A percentile compares a stretch with the other conserved stretches of the same genome.
phyloP scores from a whole-genome alignment of 2,888 invertebrate genomes.

The Noctua pronuba region DNA sequence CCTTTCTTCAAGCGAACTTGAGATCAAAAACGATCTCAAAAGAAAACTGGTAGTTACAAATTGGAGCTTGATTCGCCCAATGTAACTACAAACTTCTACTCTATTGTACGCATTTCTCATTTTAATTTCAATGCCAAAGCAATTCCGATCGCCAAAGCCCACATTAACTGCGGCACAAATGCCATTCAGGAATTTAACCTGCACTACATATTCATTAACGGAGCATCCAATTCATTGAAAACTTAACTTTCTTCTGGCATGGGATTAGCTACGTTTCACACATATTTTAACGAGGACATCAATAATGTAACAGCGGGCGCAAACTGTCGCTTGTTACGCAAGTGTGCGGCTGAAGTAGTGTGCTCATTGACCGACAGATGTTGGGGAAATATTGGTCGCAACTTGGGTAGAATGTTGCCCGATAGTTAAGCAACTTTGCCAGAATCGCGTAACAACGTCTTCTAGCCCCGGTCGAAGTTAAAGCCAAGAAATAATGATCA shows the following conservation, averaged over 20 bases:
- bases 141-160: not conserved
- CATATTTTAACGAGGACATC: conserved; percentile 47
- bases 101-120: not conserved
- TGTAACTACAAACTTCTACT: not conserved
- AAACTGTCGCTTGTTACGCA: conserved; percentile 69
- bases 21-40: not conserved
- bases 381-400: not conserved
- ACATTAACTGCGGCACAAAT: conserved; percentile 14
- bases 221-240: conserved; percentile 49
- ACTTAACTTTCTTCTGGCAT: conserved; percentile 60
- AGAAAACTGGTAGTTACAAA: not conserved
- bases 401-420: not conserved
- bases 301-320: conserved; percentile 57
- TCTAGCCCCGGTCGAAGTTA: not conserved
- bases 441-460: not conserved
- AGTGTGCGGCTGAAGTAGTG: conserved; percentile 48
- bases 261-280: conserved; percentile 58
- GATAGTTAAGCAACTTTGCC: not conserved
- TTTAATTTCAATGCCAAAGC: not conserved
- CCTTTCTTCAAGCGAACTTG: not conserved
- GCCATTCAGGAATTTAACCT: conserved; percentile 36
- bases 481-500: not conserved
- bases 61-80: not conserved
- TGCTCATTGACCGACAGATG: not conserved
- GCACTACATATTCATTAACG: conserved; percentile 51